Base-by-base conservation (phyloP, 2,888 invertebrate species). In the Petrophora chlorosata region DNA sequence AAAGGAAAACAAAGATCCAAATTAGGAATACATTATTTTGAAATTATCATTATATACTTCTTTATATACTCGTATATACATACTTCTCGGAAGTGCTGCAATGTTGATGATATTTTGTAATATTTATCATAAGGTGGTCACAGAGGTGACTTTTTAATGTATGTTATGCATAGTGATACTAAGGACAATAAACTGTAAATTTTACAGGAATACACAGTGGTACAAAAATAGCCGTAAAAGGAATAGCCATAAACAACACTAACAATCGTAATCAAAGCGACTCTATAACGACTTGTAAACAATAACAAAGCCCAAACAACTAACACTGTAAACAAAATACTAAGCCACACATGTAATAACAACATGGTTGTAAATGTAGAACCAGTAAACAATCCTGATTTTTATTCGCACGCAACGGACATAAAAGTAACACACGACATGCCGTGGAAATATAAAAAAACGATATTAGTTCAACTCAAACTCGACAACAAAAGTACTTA, bases 291-390 rank as follows among this genome's bases (percentile, higher is more conserved):
- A 44, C 43, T 33, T 35, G 54, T 63, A 63, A 65, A 68, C 63
- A 64, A 68, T 61, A 53, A 38, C 53, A 38, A 53, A 40, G 51
- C 51, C 7, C 1, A 33, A 59, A 58, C 53, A 47, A 56, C n/a
- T n/a, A n/a, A n/a, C n/a, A n/a, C 46, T 56, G 63, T 64, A 65
- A 67, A 61, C 54, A 57, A n/a, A n/a, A 54, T 61, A 60, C 56
- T 48, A 53, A 57, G 22, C 40, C 33, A 42, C 45, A 53, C 40
- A 51, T 28, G 43, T 43, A 38, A 44, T 44, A 17, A n/a, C 16
- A n/a, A 16, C 19, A 30, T 47, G 34, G 30, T 30, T 39, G 32
- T 34, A 44, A 50, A 41, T 39, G 32, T 34, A 44, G 46, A 41
- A 29, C 15, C 32, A 22, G 52, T 34, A 47, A 56, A 29, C 49